Base-by-base conservation (phyloP, 2,797 vertebrate species). In the Microctenopoma stevenorrisi region DNA sequence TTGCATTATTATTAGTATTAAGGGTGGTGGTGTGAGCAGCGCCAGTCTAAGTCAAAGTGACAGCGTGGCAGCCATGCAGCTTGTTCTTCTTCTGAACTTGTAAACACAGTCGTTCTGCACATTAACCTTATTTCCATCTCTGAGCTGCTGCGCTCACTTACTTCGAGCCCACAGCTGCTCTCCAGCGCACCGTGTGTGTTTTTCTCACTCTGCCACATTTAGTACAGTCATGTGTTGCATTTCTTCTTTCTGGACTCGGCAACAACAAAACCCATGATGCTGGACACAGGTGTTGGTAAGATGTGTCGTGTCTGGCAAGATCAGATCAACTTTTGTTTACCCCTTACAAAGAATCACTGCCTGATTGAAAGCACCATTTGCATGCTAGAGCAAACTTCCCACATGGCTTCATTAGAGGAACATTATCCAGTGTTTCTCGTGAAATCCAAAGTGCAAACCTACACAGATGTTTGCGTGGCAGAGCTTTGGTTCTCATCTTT, bases 101-200 rank as follows among this genome's bases (percentile, higher is more conserved):
- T 61, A 80, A 79, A 81, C 68, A 63, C 50, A 13, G 52, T 7
- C 26, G 51, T 76, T 79, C 63, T 63, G 44, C 55, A 44, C 56
- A 64, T 74, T 49, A 82, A 67, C 42, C 42, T 76, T 37, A 74
- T 79, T 79, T 63, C 50, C 75, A 72, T 81, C 49, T 66, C 52
- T 16, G 26, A 46, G 46, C 25, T 44, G n/a, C 37, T 60, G 66
- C 28, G 54, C 44, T 55, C 0, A 9, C 54, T 68, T 18, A 26
- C n/a, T 66, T 33, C 53, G 43, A 48, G 51, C 59, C 63, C 55
- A 42, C 72, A 72, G 68, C 58, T 55, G 61, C 22, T 22, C 55
- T 28, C 63, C 60, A 35, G 58, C 61, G 46, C 59, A 60, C n/a
- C 35, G 15, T 12, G 26, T 52, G 47, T 72, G 52, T 64, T 50